Evolutionary conservation across 1,140 invertebrate genomes (phyloP).

Genomic region (Neodiprion fabricii): DNA sequence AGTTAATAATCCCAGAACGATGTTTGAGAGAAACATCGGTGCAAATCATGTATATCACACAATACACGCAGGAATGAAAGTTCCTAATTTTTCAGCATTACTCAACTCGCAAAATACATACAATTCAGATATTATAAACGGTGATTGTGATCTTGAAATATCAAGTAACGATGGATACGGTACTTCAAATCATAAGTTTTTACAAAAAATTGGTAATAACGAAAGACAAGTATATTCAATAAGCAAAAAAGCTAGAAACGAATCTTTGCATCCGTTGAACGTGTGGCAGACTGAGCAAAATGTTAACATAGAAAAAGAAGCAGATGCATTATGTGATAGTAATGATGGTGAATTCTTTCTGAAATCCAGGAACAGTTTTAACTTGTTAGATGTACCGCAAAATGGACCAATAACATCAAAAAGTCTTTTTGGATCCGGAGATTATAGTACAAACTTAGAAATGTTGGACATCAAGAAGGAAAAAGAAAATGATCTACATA

Average conservation of each 20-base stretch:
- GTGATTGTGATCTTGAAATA: background rate
- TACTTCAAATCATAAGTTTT: background rate
- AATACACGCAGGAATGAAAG: slow-evolving; percentile 24
- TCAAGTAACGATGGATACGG: background rate
- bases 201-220: background rate
- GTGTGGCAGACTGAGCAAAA: background rate
- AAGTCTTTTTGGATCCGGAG: background rate
- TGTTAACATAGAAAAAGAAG: background rate
- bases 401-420: background rate
- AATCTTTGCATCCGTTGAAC: background rate
- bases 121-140: background rate
- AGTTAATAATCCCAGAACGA: background rate
- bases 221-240: background rate
- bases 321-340: background rate
- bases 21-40: background rate
- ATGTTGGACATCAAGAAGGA: background rate
- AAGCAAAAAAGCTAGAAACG: background rate
- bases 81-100: background rate
- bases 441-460: background rate
- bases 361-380: background rate
- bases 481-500: background rate
- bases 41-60: slow-evolving; percentile 21
- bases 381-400: background rate
- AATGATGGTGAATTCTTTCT: background rate
- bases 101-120: too few relatives aligned